Percentiles rank a stretch among this genome's conserved stretches.
phyloP scores from a whole-genome alignment of 1,140 invertebrate genomes.

The Mactra quadrangularis region DNA sequence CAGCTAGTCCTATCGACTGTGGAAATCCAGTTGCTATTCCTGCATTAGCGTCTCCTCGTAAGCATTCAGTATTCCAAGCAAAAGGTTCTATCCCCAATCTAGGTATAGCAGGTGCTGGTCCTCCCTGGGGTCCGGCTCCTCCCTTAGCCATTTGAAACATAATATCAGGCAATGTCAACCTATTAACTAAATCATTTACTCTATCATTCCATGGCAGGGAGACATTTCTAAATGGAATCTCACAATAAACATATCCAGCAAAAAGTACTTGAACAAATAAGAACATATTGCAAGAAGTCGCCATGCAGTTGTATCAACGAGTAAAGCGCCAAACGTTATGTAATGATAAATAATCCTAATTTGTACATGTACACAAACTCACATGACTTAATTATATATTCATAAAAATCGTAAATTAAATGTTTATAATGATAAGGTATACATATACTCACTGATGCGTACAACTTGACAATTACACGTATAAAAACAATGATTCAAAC shows the following conservation, averaged over 20 bases:
- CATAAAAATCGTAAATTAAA: no score
- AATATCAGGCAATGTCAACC: constrained; percentile 68
- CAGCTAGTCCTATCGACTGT: constrained; percentile 70
- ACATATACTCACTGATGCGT: no score
- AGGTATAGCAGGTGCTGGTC: constrained; percentile 73
- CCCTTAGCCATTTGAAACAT: constrained; percentile 68
- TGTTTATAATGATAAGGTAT: no score
- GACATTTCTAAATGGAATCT: constrained; percentile 65
- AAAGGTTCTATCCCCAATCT: constrained; percentile 76
- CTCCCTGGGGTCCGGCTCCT: constrained; percentile 62
- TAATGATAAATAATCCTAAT: no score
- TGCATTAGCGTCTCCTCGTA: constrained; percentile 70
- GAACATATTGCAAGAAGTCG: no score
- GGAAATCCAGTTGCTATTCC: constrained; percentile 69
- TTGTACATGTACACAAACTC: no score
- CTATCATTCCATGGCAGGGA: constrained; percentile 61
- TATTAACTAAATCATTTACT: constrained; percentile 69
- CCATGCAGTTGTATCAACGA: no score
- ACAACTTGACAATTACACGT: no score
- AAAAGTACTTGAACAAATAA: no score
- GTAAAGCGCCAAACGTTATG: no score
- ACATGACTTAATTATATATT: no score
- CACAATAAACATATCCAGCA: neutral
- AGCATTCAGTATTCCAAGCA: constrained; percentile 78
- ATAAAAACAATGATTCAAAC: no score